Evolutionary conservation across 2,888 invertebrate species (phyloP).

Genomic region (Agonopterix arenella): DNA sequence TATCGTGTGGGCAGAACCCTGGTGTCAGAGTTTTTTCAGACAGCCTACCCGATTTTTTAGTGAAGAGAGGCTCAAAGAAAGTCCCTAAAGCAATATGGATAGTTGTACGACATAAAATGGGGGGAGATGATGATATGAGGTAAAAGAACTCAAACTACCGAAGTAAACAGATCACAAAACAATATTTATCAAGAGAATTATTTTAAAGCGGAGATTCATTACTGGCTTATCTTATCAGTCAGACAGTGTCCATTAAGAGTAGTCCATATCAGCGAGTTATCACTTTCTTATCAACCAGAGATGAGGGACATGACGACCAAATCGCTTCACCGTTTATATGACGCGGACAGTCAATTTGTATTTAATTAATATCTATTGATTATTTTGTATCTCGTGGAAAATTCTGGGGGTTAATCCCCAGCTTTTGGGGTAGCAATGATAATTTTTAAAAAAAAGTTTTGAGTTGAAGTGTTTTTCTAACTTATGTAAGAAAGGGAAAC

Average conservation of each 20-base stretch:
- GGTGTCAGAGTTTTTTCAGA: no score
- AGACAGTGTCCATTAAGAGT: constrained; percentile 51
- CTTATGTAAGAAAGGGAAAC: no score
- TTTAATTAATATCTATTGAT: constrained; percentile 22
- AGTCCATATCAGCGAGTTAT: constrained; percentile 41
- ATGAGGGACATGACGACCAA: constrained; percentile 41
- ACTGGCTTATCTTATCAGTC: constrained; percentile 48
- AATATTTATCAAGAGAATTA: constrained; percentile 25
- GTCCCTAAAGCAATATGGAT: no score
- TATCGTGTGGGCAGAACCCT: no score
- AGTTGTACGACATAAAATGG: not conserved
- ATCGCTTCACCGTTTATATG: constrained; percentile 37
- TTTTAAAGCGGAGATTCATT: constrained; percentile 51
- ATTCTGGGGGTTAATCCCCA: constrained; percentile 4
- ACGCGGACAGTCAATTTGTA: constrained; percentile 36
- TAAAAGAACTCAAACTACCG: not conserved
- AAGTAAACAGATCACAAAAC: not conserved
- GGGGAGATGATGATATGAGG: not conserved
- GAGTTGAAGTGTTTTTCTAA: no score
- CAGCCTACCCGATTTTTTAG: no score
- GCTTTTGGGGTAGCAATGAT: not conserved
- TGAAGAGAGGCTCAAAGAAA: no score
- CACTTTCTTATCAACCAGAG: constrained; percentile 42
- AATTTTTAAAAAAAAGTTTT: no score
- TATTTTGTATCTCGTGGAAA: constrained; percentile 14